Evolutionary conservation across 2,888 invertebrate genomes (phyloP).

Genomic region (Apamea sordens): DNA sequence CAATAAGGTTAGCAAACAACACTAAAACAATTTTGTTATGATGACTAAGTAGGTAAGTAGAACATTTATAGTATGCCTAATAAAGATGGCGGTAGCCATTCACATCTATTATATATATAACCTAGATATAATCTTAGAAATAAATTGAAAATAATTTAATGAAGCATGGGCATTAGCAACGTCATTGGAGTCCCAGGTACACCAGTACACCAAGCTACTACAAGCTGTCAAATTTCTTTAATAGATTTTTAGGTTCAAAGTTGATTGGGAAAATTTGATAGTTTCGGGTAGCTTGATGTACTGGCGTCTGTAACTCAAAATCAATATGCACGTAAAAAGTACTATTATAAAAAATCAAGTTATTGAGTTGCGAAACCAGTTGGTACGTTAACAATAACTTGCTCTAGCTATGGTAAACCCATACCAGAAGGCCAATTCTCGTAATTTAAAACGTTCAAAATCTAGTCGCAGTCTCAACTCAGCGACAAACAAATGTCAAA

Average conservation of each 20-base stretch:
- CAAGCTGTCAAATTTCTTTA: too few relatives aligned
- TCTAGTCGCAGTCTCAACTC: too few relatives aligned
- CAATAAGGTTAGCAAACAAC: not conserved
- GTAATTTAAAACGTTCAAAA: too few relatives aligned
- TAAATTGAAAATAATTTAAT: not conserved
- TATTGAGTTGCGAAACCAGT: not conserved
- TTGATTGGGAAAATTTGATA: too few relatives aligned
- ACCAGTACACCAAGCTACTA: too few relatives aligned
- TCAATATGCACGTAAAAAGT: too few relatives aligned
- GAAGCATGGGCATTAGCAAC: not conserved
- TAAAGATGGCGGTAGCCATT: not conserved
- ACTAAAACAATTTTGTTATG: not conserved
- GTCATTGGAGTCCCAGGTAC: not conserved
- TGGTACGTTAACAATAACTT: not conserved
- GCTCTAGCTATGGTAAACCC: not conserved
- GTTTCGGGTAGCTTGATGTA: too few relatives aligned
- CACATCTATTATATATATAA: not conserved
- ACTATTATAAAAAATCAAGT: not conserved
- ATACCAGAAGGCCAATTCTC: not conserved
- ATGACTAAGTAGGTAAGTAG: not conserved
- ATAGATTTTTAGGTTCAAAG: too few relatives aligned
- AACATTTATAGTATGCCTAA: not conserved
- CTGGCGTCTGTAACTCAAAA: not conserved
- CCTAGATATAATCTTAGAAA: not conserved
- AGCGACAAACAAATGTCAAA: too few relatives aligned